Evolutionary conservation across 2,113 vertebrate species (phyloP), one percentile per base, ranked within the genome.

Genomic region (Rhynchomys soricoides): DNA sequence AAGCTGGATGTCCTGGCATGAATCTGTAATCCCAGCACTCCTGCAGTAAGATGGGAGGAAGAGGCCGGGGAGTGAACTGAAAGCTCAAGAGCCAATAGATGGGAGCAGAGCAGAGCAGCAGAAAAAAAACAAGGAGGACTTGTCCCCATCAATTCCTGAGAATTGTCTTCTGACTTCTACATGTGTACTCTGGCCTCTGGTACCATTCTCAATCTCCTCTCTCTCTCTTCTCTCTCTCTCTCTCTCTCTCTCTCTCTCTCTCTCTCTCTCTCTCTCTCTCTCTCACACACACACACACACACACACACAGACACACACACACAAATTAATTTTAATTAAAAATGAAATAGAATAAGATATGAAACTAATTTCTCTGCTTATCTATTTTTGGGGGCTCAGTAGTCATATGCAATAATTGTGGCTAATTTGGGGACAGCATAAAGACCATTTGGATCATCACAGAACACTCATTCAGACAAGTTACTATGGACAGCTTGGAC

Each of bases 401-500:
- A 5, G 62, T 16, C 83, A 59, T 40, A 0, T 0, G 45, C 1
- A 7, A 2, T 40, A 59, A 52, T 12, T 8, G 40, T 0, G 43
- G 57, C 74, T 55, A 0, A 7, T 1, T 16, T 0, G 1, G 0
- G 45, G 70, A 29, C 40, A 52, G 43, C 5, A 17, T 22, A n/a
- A 81, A 55, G 70, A 31, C 3, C 0, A 0, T 37, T 64, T 2
- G 5, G 3, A 0, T n/a, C 50, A 15, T n/a, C 45, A 6, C 52
- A 4, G 68, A 7, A 74, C 15, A 62, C 11, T 31, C 92, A 16
- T 0, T 0, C 2, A 37, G 21, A 4, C 8, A 1, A 29, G 9
- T 26, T 15, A 34, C 70, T 10, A 43, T 50, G 81, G 15, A 1
- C 6, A 1, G 1, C 8, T 5, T 10, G 57, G 24, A 64, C 1